phyloP scores from a whole-genome alignment of 2,113 vertebrate genomes.

The mouse (Mus musculus) region GRCm39 chrX:138988501-138989000 shows the following conservation, averaged over 20 bases:
- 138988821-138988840: neutral
- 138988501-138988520: slow-evolving; percentile 53
- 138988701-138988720: neutral
- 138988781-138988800: slow-evolving; percentile 21
- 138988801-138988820: slow-evolving; percentile 3
- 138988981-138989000: no score
- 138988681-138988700: slow-evolving; percentile 20
- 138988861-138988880: no score
- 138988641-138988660: neutral
- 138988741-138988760: slow-evolving; percentile 38
- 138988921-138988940: no score
- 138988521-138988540: neutral
- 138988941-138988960: no score
- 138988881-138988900: no score
- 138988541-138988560: neutral
- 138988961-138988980: no score
- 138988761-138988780: neutral
- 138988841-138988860: no score
- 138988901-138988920: no score
- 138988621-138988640: slow-evolving; percentile 29
- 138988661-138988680: slow-evolving; percentile 11
- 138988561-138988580: neutral
- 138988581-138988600: slow-evolving; percentile 31
- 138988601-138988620: slow-evolving; percentile 37
- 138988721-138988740: slow-evolving; percentile 9